Base-by-base conservation (phyloP, 2,797 vertebrate genomes). In the Alca torda region DNA sequence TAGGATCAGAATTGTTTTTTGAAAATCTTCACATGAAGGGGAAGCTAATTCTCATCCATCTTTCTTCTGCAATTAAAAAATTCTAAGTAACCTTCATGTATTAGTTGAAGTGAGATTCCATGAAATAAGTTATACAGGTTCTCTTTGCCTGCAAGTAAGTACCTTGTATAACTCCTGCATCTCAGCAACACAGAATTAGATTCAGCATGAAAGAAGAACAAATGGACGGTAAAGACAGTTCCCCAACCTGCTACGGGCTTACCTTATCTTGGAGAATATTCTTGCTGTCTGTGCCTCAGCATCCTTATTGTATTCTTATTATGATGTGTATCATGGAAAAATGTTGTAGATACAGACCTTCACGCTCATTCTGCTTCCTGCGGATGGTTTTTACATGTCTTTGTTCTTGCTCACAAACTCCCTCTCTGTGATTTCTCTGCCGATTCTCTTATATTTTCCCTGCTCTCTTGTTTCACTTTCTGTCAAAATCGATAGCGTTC, bases 341-440 rank as follows among this genome's bases (percentile, higher is more conserved):
- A 39, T 11, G 1, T 41, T 69, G 4, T 3, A 61, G 33, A 23
- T 16, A 12, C 5, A 85, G 78, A 73, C 21, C 10, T 80, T 43
- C 19, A 23, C 0, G 0, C 16, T 89, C 0, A 0, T 86, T 84
- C 19, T 68, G n/a, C 37, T 50, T 72, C 16, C 8, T 0, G 0
- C 26, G 12, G 8, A 2, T 59, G 7, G 13, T 41, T 94, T 75
- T 54, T 56, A 31, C 7, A 3, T 0, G 1, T 8, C 28, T 67
- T 53, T 18, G 6, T 72, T 65, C 5, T 9, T 65, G 37, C 43
- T 77, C 24, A 11, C 13, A 81, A 50, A 24, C 17, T 45, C 30
- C 4, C 3, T 13, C 9, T 73, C 76, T 93, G 48, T 16, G 8
- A 39, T 86, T 90, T 77, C 26, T 64, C 61, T 95, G 13, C 10